Base-by-base conservation (phyloP, 2,797 vertebrate species). In the Dromococcyx pavoninus region DNA sequence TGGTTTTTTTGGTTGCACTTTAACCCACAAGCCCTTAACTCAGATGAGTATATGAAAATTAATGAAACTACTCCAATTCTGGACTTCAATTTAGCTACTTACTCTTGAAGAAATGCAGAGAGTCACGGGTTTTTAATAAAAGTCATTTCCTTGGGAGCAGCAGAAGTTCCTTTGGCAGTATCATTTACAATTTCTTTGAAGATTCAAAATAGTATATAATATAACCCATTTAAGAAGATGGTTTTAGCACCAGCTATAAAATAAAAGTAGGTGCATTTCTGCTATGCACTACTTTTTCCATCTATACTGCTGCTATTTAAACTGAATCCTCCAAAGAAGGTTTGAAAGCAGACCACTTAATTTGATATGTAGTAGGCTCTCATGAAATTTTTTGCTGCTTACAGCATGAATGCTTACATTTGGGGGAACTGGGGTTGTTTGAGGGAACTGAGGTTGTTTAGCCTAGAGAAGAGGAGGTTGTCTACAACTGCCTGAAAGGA, bases 241-340 rank as follows among this genome's bases (percentile, higher is more conserved):
- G 25, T n/a, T 91, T 87, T 88, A 93, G 53, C 61, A 88, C 60
- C 53, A 79, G 27, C 71, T 87, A 22, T 82, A 92, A 88, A 95
- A 73, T 27, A 86, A 60, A 69, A 82, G 60, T 73, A 91, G 75
- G 60, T 0, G 7, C 37, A 56, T 90, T 92, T 92, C 66, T 94
- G 58, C 24, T 41, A 58, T 7, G 37, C 33, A 83, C 27, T 73
- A 33, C 15, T 86, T 94, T 75, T 95, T 87, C 53, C 73, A 16
- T 66, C 53, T 70, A 57, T 50, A 19, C 9, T 35, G 39, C 13
- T 15, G 12, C 48, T 85, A 56, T 62, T 91, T 89, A 73, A 92
- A 85, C 76, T 11, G 25, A 33, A 94, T 70, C n/a, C n/a, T 89
- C 86, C 61, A 77, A 72, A 88, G 41, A 56, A 2, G 4, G n/a